Evolutionary conservation across 2,113 vertebrate genomes (phyloP).

Genomic region (Erythrolamprus reginae): DNA sequence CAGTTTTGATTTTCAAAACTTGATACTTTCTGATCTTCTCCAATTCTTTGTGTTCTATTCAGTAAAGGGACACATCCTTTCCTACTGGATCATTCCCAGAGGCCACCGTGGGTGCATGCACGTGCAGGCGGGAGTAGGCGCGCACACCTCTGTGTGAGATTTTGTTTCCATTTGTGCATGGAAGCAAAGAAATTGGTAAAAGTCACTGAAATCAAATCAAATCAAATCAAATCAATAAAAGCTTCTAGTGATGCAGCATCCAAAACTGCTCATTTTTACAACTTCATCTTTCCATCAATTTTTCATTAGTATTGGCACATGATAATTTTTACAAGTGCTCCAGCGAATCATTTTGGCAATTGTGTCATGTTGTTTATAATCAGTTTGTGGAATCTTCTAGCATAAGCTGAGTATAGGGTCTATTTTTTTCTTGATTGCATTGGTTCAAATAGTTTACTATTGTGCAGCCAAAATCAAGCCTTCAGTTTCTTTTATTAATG

Average conservation of each 20-base stretch:
- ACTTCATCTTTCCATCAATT: neutral
- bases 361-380: neutral
- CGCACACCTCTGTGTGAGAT: no score
- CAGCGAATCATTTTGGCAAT: neutral
- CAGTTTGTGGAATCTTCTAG: neutral
- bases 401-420: neutral
- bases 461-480: neutral
- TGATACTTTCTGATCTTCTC: neutral
- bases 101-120: no score
- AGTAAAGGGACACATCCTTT: no score
- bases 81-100: no score
- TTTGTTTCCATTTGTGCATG: no score
- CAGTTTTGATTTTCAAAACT: neutral
- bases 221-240: no score
- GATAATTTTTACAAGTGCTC: neutral
- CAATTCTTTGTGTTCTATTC: neutral
- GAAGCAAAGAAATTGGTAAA: no score
- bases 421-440: neutral
- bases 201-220: no score
- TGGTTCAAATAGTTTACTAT: neutral
- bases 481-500: neutral
- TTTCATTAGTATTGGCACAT: neutral
- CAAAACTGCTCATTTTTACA: neutral
- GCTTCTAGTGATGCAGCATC: neutral
- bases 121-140: no score